Base-by-base conservation (phyloP, 92 coral and sea anemone species). In the Parazoanthus atlanticus region DNA sequence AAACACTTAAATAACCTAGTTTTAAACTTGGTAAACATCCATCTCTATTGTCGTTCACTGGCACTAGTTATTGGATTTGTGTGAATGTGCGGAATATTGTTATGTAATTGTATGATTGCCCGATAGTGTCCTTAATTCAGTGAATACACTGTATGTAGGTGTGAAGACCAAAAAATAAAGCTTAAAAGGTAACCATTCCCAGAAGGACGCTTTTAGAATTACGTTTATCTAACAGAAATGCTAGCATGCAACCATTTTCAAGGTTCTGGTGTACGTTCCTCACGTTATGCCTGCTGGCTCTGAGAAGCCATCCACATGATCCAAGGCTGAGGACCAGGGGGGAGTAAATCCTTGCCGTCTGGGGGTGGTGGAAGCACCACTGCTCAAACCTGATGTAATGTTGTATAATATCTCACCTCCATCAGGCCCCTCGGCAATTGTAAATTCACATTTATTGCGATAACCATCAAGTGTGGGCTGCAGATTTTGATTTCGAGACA, bases 401-500 rank as follows among this genome's bases (percentile, higher is more conserved):
- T 70, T 65, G 85, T 46, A 19, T 69, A 66, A 75, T 69, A 85
- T 46, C 94, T 89, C 92, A 97, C 99, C 99, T 93, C 93, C 92
- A 86, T 93, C 98, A 90, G 95, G 94, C 84, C 99, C 99, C 78
- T 94, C 94, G 76, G 97, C 97, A 87, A 97, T 97, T 29, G 98
- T 94, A 87, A 95, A 95, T 93, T 97, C 99, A 88, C 99, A 97
- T 91, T 97, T 97, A 94, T 97, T 97, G 91, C 99, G 99, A 93
- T 97, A 97, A 78, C 96, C 98, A 90, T 97, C 96, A 74, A 92
- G 91, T 16, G 93, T 92, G 69, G 96, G 97, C 99, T 97, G 94
- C 74, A 93, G 92, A 85, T 84, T 89, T 86, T 78, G 83, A 61
- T 66, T 80, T 52, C 26, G 34, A 88, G 29, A 71, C 56, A 79